These are phyloP conservation scores for Clarias macrocephalus DNA, from an alignment of 2,113 vertebrate species.

Conservation along the genomic window DNA sequence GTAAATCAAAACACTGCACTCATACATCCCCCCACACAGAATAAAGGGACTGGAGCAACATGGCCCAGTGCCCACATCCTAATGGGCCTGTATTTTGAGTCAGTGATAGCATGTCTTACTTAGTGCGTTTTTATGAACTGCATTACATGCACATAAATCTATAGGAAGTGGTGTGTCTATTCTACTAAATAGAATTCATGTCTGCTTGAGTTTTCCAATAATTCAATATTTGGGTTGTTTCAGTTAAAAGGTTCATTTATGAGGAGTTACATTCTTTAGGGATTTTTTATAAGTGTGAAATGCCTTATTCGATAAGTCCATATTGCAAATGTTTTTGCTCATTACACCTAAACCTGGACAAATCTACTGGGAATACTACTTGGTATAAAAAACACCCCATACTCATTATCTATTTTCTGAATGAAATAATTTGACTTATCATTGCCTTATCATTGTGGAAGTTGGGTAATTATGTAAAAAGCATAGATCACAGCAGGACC, in stretches of 20 bases:
- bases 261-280: background rate
- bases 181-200: background rate
- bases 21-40: background rate
- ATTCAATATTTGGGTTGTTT: background rate
- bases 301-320: background rate
- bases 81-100: conserved; percentile 5
- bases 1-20: conserved; percentile 35
- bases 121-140: conserved; percentile 22
- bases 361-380: background rate
- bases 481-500: conserved; percentile 2
- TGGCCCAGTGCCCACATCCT: conserved; percentile 3
- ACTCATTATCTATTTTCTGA: background rate
- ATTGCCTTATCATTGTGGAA: background rate
- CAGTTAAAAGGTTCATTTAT: background rate
- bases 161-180: background rate
- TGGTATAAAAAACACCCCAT: background rate
- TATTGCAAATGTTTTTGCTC: background rate
- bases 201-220: background rate
- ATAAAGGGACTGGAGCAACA: conserved; percentile 11
- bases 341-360: background rate
- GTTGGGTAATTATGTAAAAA: conserved; percentile 22
- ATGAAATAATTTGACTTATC: background rate
- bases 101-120: conserved; percentile 37
- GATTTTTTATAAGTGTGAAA: background rate
- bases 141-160: conserved; percentile 24